Evolutionary conservation across 1,140 invertebrate species (phyloP).

Genomic region (Vanessa atalanta): DNA sequence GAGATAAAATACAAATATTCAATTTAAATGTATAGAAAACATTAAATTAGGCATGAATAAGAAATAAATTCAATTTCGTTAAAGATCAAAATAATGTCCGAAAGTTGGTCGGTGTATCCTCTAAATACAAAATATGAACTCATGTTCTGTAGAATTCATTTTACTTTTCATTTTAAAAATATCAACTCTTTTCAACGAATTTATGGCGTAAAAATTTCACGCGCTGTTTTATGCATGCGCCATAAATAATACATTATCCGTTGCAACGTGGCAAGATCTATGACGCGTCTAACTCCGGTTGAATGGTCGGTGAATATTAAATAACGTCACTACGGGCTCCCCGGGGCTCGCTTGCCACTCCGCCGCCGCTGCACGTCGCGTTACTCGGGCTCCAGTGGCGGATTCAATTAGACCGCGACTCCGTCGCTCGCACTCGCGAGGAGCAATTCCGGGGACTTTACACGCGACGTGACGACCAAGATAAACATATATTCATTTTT

Average conservation of each 20-base stretch:
- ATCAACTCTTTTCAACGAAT: background rate
- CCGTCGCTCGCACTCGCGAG: background rate
- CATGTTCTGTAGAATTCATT: background rate
- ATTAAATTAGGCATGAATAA: too few relatives aligned
- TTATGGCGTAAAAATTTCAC: background rate
- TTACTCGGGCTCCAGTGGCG: background rate
- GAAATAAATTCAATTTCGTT: too few relatives aligned
- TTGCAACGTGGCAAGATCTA: background rate
- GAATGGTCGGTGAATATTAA: conserved; percentile 2
- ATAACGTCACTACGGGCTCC: background rate
- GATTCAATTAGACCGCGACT: conserved; percentile 15
- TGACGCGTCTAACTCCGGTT: conserved; percentile 3
- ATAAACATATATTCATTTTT: background rate
- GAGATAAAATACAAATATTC: too few relatives aligned
- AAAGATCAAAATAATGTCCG: too few relatives aligned
- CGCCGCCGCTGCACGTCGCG: background rate
- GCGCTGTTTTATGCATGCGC: background rate
- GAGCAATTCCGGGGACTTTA: background rate
- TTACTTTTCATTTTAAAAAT: background rate
- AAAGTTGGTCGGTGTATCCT: too few relatives aligned
- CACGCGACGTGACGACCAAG: background rate
- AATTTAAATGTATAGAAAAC: too few relatives aligned
- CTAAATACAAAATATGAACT: too few relatives aligned
- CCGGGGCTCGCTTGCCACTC: background rate
- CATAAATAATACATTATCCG: conserved; percentile 8